Evolutionary conservation across 2,888 invertebrate species (phyloP), one percentile per base, ranked within the genome.

Genomic region (Volucella zonaria): DNA sequence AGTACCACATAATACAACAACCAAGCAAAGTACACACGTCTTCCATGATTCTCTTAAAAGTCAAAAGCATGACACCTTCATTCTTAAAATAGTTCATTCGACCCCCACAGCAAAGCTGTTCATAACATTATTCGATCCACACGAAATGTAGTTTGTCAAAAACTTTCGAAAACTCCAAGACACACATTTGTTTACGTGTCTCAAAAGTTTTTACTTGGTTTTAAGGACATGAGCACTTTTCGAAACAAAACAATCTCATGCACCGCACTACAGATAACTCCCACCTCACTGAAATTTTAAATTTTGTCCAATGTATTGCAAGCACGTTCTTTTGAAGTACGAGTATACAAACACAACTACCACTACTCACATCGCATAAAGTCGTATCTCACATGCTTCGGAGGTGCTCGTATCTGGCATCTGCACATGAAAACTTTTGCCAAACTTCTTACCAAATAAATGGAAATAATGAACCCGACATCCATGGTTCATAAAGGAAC

Each of bases 391-490:
- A 49, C 66, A 15, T 58, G 54, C 9, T 43, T 40, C 23, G 3
- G 3, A 73, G 77, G 73, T 74, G 3, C 31, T 31, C 31, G 31
- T 31, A 31, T 31, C 31, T 31, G 2, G 31, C 6, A 31, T 31
- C 31, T 31, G 2, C 31, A 31, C 31, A 78, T 74, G 74, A 58
- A 70, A 78, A 74, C 67, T 68, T 78, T 54, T 61, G n/a, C 40
- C 18, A 66, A 67, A 42, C 38, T 73, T 82, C 42, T 66, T 49
- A 15, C 51, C 40, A 67, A 73, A 82, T 58, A 80, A 79, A 83
- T 51, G 70, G 58, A 80, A 67, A 76, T 76, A 76, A 75, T 76
- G 71, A 79, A 76, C 66, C 18, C 31, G 18, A n/a, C 45, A 15
- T 47, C 47, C 9, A 2, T 45, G 40, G 12, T 11, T 12, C 52